A percentile compares a stretch with the other conserved stretches of the same genome.
Evolutionary conservation across 2,888 invertebrate species (phyloP).

Genomic region (Athripsodes cinereus): DNA sequence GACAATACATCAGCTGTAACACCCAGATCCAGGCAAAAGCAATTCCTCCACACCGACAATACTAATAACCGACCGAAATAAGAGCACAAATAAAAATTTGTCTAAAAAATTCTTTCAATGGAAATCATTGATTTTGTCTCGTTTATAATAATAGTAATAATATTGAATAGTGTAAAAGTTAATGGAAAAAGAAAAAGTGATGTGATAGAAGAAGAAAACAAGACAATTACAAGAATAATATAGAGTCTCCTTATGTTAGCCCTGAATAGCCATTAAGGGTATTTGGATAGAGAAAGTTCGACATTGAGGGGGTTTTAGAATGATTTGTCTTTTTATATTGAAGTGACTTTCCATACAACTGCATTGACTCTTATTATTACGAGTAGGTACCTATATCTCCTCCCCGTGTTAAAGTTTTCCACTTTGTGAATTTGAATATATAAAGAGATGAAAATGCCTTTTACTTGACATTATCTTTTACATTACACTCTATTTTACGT

Average conservation of each 20-base stretch:
- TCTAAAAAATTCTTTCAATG: too few species aligned
- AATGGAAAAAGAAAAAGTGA: too few species aligned
- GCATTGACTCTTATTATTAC: not conserved
- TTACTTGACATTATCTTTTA: not conserved
- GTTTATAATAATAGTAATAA: too few species aligned
- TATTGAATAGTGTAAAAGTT: too few species aligned
- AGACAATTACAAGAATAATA: conserved; percentile 27
- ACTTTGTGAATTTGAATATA: conserved; percentile 1
- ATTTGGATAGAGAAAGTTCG: conserved; percentile 13
- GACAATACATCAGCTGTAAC: too few species aligned
- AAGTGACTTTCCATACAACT: conserved; percentile 6
- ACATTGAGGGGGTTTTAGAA: conserved; percentile 16
- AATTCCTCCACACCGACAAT: too few species aligned
- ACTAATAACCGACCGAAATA: too few species aligned
- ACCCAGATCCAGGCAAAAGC: too few species aligned
- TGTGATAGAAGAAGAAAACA: conserved; percentile 20
- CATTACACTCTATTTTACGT: not conserved
- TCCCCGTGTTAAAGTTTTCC: conserved; percentile 1
- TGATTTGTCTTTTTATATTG: conserved; percentile 26
- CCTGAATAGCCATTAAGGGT: conserved; percentile 27
- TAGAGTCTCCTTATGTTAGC: conserved; percentile 27
- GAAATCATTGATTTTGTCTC: too few species aligned
- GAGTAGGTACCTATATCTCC: too few species aligned
- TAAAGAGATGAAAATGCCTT: not conserved
- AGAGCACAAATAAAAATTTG: too few species aligned